These are phyloP conservation scores for Edolisoma coerulescens DNA, from an alignment of 2,113 vertebrate genomes.

Conservation along the genomic window DNA sequence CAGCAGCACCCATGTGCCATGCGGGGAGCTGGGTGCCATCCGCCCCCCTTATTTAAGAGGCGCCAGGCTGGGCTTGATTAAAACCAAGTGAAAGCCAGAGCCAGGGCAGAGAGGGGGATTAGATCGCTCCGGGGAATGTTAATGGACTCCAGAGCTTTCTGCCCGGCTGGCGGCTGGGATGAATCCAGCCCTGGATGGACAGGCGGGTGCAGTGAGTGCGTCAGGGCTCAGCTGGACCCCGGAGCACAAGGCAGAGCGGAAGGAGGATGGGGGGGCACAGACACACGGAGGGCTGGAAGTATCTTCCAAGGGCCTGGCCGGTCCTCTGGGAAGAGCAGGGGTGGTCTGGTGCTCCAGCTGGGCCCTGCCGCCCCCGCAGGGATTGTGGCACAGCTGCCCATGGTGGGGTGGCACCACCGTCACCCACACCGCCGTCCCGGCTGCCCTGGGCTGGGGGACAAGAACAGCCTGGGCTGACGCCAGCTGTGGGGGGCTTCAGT, in stretches of 20 bases:
- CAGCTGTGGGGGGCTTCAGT: background rate
- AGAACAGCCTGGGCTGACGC: fast-evolving
- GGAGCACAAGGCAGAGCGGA: background rate
- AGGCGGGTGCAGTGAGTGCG: background rate
- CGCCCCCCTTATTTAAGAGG: background rate
- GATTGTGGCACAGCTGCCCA: background rate
- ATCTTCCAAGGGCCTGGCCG: background rate
- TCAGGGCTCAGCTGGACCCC: background rate
- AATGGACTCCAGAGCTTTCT: constrained; percentile 48
- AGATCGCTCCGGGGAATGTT: constrained; percentile 33
- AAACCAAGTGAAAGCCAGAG: constrained; percentile 23
- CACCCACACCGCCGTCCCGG: background rate
- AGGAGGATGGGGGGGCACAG: background rate
- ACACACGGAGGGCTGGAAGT: background rate
- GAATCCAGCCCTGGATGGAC: background rate
- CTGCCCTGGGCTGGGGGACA: background rate
- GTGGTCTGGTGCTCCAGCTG: background rate
- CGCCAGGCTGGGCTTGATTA: constrained; percentile 53
- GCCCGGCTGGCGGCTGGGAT: background rate
- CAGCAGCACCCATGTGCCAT: background rate
- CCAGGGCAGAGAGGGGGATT: constrained; percentile 40
- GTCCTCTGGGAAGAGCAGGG: background rate
- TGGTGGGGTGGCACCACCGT: fast-evolving
- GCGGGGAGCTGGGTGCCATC: background rate
- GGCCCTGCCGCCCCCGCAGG: background rate